phyloP scores from a whole-genome alignment of 2,888 invertebrate species.

The Hymenopus coronatus region DNA sequence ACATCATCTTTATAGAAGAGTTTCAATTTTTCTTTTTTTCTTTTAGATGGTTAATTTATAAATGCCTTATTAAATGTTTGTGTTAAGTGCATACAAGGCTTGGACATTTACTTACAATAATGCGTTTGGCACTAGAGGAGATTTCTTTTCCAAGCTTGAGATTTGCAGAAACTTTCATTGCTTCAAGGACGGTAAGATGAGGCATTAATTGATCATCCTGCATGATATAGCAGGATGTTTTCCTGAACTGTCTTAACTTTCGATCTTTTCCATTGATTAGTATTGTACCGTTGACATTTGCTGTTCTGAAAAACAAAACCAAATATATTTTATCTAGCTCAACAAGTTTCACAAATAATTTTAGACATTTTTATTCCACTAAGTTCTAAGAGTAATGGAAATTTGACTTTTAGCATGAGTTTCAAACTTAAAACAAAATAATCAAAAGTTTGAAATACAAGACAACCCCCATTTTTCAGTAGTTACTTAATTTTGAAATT shows the following conservation, averaged over 20 bases:
- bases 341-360: neutral
- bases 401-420: too few species aligned
- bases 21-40: too few species aligned
- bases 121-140: slow-evolving; percentile 42
- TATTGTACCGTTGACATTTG: slow-evolving; percentile 80
- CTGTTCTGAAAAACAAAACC: slow-evolving; percentile 59
- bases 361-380: too few species aligned
- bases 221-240: slow-evolving; percentile 96
- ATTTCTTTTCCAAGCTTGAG: slow-evolving; percentile 64
- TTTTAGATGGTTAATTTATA: too few species aligned
- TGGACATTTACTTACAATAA: slow-evolving; percentile 42
- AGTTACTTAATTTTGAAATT: too few species aligned
- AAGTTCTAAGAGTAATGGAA: too few species aligned
- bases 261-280: slow-evolving; percentile 84
- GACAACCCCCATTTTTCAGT: too few species aligned
- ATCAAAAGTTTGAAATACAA: too few species aligned
- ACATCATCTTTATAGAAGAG: too few species aligned
- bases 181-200: slow-evolving; percentile 86
- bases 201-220: slow-evolving; percentile 88
- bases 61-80: too few species aligned
- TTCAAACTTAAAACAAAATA: too few species aligned
- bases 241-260: slow-evolving; percentile 82
- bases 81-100: neutral
- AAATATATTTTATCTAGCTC: neutral
- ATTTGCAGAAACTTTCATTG: slow-evolving; percentile 91